Evolutionary conservation across 2,113 vertebrate species (phyloP).

Genomic region (Mystacornis crossleyi): DNA sequence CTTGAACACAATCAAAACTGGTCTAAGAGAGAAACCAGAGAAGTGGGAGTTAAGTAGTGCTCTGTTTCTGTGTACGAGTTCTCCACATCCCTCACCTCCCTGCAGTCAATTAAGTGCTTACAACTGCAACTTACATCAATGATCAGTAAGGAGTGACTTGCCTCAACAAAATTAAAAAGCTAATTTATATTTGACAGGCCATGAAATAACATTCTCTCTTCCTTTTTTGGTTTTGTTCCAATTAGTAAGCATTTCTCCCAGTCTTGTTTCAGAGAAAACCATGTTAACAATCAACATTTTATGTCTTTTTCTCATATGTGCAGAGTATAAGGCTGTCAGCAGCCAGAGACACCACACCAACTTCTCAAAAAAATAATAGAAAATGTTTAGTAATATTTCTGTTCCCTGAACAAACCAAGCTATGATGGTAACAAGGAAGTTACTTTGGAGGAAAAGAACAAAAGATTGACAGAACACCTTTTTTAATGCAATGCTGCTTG

Average conservation of each 20-base stretch:
- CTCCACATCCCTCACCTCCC: background rate
- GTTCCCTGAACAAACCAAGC: background rate
- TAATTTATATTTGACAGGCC: background rate
- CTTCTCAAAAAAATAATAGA: background rate
- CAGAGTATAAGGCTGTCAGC: background rate
- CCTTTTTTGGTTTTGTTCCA: background rate
- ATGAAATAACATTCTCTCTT: conserved; percentile 2
- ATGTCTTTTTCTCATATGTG: background rate
- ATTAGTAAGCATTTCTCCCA: background rate
- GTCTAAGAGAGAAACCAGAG: background rate
- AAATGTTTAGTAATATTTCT: background rate
- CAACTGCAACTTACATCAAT: background rate
- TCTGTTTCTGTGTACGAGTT: background rate
- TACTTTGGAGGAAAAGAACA: background rate
- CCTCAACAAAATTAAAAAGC: background rate
- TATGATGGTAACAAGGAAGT: background rate
- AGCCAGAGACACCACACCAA: background rate
- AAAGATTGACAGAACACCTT: background rate
- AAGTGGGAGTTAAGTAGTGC: background rate
- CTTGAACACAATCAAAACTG: background rate
- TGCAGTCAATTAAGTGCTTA: background rate
- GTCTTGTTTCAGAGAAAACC: conserved; percentile 2
- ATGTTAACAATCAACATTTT: background rate
- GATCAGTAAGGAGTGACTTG: background rate
- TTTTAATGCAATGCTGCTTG: background rate